Evolutionary conservation across 2,888 invertebrate genomes (phyloP).

Genomic region (Pheosia tremula): DNA sequence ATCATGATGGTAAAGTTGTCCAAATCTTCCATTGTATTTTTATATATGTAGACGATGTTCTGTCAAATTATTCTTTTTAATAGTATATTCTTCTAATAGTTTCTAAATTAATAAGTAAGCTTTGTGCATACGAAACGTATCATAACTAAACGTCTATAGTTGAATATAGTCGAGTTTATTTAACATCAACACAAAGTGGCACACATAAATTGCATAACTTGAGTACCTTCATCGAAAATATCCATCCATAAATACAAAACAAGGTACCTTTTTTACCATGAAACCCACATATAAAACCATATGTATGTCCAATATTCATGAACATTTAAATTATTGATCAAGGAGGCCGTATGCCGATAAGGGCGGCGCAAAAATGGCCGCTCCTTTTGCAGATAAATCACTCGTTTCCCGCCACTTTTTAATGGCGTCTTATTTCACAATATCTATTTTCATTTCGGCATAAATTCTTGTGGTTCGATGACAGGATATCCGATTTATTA

Average conservation of each 20-base stretch:
- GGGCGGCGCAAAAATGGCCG: slow-evolving; percentile 49
- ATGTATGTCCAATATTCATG: slow-evolving; percentile 34
- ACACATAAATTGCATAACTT: not conserved
- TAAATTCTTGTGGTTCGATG: slow-evolving; percentile 44
- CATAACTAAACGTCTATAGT: no score
- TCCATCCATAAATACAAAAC: slow-evolving; percentile 15
- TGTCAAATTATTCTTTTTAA: not conserved
- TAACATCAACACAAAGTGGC: no score
- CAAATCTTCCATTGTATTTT: not conserved
- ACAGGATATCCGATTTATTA: slow-evolving; percentile 34
- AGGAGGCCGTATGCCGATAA: slow-evolving; percentile 36
- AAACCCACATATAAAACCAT: slow-evolving; percentile 10
- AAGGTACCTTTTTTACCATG: slow-evolving; percentile 19
- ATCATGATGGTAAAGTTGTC: not conserved
- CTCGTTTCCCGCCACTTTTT: slow-evolving; percentile 49
- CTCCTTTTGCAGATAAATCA: slow-evolving; percentile 56
- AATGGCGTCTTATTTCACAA: slow-evolving; percentile 53
- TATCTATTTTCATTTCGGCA: slow-evolving; percentile 55
- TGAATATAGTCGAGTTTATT: no score
- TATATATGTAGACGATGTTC: not conserved
- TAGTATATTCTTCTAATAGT: not conserved
- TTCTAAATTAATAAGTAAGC: no score
- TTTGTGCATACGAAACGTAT: no score
- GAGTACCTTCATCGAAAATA: slow-evolving; percentile 3
- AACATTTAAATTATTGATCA: slow-evolving; percentile 56